Evolutionary conservation across 1,140 invertebrate genomes (phyloP), one percentile per base, ranked within the genome.

Genomic region (Paraescarpia echinospica): DNA sequence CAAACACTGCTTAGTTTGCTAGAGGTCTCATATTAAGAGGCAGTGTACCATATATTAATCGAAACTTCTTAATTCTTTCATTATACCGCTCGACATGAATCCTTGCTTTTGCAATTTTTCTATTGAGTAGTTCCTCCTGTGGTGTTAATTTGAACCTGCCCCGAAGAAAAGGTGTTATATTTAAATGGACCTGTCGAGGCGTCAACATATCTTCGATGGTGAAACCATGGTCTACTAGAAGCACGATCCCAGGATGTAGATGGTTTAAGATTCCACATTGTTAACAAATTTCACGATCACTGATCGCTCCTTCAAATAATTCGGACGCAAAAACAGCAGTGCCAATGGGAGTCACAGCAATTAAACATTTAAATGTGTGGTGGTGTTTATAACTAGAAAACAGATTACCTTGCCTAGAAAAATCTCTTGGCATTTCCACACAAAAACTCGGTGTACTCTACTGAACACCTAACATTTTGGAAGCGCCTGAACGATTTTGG

Each of bases 121-220:
- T 92, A 51, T 48, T 93, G 33, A 93, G 33, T 9, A 93, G 59
- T 92, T 93, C 91, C 51, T 92, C n/a, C 41, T 92, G 92, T 59
- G 92, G 92, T 27, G 90, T 94, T 92, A 51, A 93, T 94, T 89
- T 89, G 92, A 34, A 89, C 92, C 93, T 94, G 35, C 48, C 77
- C 27, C 89, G 90, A 14, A 94, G 77, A 93, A 94, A 94, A 89
- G 93, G 94, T 48, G 93, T 93, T 34, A 94, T 94, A 92, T 94
- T 94, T 51, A 94, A 91, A 33, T 91, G 89, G 59, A 94, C 93
- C 41, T 93, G 92, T 51, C 51, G 1, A 91, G 90, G 14, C 27
- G 90, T 92, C 34, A 94, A 91, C 41, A 93, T 90, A 89, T 94
- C 94, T 91, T 94, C 92, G 1, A 94, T 92, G 89, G 93, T 94